phyloP scores from a whole-genome alignment of 2,888 invertebrate genomes.

The Folsomia candida region DNA sequence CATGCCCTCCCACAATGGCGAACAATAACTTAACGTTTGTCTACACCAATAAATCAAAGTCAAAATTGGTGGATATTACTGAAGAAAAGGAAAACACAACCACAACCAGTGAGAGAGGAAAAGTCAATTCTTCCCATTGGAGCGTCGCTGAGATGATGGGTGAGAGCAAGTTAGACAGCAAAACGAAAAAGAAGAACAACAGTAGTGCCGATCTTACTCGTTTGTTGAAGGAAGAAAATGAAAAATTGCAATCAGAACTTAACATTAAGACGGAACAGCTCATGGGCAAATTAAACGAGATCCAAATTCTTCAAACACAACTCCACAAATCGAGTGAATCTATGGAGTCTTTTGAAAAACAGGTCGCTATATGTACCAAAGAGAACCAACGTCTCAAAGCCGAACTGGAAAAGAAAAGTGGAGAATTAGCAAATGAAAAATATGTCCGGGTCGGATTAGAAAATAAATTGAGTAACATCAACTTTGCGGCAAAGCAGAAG shows the following conservation, averaged over 20 bases:
- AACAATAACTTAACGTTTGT: not conserved
- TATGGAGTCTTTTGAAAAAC: not conserved
- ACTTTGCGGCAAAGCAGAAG: not conserved
- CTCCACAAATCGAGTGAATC: not conserved
- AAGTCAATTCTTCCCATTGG: not conserved
- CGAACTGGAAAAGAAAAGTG: conserved; percentile 1
- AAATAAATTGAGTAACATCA: not conserved
- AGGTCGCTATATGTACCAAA: not conserved
- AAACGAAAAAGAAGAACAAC: too few relatives aligned
- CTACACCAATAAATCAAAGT: not conserved
- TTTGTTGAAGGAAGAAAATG: not conserved
- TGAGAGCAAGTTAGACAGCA: too few relatives aligned
- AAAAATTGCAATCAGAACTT: conserved; percentile 14
- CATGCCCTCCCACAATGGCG: not conserved
- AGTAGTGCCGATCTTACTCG: not conserved
- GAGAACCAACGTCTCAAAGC: conserved; percentile 7
- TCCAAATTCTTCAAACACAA: conserved; percentile 13
- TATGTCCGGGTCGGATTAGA: not conserved
- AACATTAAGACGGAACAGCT: conserved; percentile 7
- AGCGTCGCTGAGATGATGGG: not conserved
- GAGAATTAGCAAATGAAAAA: conserved; percentile 7
- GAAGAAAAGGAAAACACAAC: not conserved
- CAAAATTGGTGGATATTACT: too few relatives aligned
- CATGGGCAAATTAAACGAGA: conserved; percentile 11
- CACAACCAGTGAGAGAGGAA: too few relatives aligned